Base-by-base conservation (phyloP, 1,140 invertebrate genomes). In the Bombus sibiricus region DNA sequence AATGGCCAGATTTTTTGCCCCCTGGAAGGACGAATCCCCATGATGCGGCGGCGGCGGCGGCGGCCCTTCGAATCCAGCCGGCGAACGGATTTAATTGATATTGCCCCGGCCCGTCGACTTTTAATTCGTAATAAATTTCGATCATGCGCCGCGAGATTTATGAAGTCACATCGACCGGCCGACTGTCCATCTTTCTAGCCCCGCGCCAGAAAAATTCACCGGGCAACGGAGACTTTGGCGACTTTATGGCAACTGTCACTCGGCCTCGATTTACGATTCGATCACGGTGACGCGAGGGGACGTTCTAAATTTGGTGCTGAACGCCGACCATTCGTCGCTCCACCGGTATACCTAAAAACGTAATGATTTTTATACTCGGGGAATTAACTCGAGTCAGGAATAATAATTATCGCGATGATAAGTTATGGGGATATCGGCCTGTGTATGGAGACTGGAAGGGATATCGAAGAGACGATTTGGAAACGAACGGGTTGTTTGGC, bases 121-220 rank as follows among this genome's bases (percentile, higher is more conserved):
- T 93, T 92, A 92, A 93, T 93, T 86, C 86, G 85, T 90, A 91
- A 92, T 93, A 93, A 93, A 93, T 93, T 92, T 92, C 90, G 89
- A 91, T 93, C 89, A 89, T 91, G 86, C 83, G 86, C 83, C 64
- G 76, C 84, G 83, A 93, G 92, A 93, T 93, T 93, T 93, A 92
- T 91, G 85, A 91, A 92, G 86, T 92, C 88, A 66, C 59, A 39
- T 53, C 72, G 66, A 66, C 18, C 37, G 25, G 15, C 18, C 32
- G 78, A 68, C 79, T 57, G 76, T 57, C 82, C 66, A 78, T 89
- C 59, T 66, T 86, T 88, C 69, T 68, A 73, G 73, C 86, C 71
- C 72, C 81, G 81, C 77, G 39, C 12, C 41, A 57, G 43, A 37
- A 73, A 89, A 88, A 85, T 87, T 90, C 84, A 59, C 64, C 57